Percentiles rank a stretch among this genome's conserved stretches.
Conservation (phyloP, 1,140 invertebrate species). For the Bilobella aurantiaca region DNA sequence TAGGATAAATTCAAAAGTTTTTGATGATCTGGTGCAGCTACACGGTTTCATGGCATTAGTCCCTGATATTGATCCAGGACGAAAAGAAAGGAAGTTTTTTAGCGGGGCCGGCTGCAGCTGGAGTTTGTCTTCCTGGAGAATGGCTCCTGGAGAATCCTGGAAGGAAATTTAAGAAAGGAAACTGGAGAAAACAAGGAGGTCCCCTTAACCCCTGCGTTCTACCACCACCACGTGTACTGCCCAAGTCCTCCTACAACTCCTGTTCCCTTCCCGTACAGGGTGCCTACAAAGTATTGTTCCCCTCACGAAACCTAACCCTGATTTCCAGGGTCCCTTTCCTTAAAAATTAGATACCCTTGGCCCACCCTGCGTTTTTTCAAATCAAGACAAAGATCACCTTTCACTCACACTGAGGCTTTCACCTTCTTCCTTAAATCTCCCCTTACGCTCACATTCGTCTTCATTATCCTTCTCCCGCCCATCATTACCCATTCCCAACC, state of each 20-base stretch:
- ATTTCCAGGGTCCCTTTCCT: too few species aligned
- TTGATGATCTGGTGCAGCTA: too few species aligned
- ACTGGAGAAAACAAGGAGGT: not conserved
- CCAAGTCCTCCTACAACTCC: not conserved
- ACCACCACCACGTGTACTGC: not conserved
- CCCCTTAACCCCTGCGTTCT: not conserved
- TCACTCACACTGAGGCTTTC: not conserved
- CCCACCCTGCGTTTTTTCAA: not conserved
- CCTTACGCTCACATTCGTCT: not conserved
- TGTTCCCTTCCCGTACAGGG: not conserved
- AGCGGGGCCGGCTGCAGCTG: not conserved
- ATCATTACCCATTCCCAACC: not conserved
- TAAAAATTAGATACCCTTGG: too few species aligned
- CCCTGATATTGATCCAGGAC: slow-evolving; percentile 3
- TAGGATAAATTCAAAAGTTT: too few species aligned
- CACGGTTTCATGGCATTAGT: not conserved
- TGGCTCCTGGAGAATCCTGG: not conserved
- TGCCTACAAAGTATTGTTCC: not conserved
- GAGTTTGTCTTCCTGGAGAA: not conserved
- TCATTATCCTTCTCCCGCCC: not conserved
- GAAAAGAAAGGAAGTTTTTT: not conserved
- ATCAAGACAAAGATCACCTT: slow-evolving; percentile 9
- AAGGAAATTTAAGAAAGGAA: not conserved
- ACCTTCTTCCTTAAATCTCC: not conserved
- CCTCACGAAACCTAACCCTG: too few species aligned